Percentiles rank a stretch among this genome's conserved stretches.
Evolutionary conservation across 2,113 vertebrate genomes (phyloP).

Genomic region (Hypomesus transpacificus): DNA sequence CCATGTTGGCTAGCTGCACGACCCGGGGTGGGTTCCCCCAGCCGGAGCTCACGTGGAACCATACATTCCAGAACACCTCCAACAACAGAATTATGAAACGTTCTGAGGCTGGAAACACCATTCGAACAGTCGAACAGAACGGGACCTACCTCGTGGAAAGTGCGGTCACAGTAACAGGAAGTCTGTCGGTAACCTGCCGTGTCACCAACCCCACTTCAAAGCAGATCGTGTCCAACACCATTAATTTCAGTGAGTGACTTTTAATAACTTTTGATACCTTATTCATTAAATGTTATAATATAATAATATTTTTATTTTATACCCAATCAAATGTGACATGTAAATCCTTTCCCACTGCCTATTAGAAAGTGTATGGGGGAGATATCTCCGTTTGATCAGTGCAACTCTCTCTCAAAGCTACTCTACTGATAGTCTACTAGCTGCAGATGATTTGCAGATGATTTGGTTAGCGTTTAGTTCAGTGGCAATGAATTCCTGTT

Average conservation of each 20-base stretch:
- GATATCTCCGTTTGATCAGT: no score
- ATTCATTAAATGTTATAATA: neutral
- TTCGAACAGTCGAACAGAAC: neutral
- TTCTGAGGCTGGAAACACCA: neutral
- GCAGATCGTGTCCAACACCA: neutral
- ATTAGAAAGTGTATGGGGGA: no score
- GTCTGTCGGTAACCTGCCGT: neutral
- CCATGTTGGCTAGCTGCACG: neutral
- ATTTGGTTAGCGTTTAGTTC: no score
- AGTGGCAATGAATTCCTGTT: no score
- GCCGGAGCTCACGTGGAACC: conserved; percentile 1
- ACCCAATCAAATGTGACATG: no score
- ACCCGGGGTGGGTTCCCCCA: conserved; percentile 2
- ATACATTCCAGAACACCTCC: neutral
- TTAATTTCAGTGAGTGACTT: neutral
- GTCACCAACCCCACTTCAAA: neutral
- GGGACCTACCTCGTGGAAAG: neutral
- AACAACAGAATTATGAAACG: neutral
- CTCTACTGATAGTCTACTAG: no score
- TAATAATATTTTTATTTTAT: no score
- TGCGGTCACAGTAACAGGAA: neutral
- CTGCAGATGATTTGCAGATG: no score
- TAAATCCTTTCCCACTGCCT: no score
- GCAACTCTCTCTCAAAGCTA: no score
- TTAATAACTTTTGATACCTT: neutral